Evolutionary conservation across 2,113 vertebrate species (phyloP).

Genomic region (Tympanuchus pallidicinctus): DNA sequence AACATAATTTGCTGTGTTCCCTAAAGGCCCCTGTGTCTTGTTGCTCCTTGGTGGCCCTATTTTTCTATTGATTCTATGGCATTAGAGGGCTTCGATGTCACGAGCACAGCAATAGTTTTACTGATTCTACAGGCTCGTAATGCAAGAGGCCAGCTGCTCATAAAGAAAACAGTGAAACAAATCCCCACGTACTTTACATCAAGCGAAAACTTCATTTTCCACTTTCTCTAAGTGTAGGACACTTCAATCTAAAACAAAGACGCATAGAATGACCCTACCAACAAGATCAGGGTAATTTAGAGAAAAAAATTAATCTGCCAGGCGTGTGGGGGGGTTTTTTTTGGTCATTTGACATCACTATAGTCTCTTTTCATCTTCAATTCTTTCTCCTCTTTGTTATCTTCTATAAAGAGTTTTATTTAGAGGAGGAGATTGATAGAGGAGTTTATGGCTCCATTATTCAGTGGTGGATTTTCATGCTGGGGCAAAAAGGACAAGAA

Average conservation of each 20-base stretch:
- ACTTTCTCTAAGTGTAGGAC: neutral
- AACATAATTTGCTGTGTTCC: neutral
- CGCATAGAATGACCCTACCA: neutral
- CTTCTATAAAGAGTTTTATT: slow-evolving; percentile 5
- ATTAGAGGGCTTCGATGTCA: neutral
- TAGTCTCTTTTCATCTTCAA: slow-evolving; percentile 28
- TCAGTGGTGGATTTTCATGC: slow-evolving; percentile 31
- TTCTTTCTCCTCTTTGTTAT: slow-evolving; percentile 4
- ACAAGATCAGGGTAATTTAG: slow-evolving; percentile 28
- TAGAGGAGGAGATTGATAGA: slow-evolving; percentile 9
- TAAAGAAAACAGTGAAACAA: neutral
- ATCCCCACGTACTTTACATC: neutral
- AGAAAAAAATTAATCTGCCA: slow-evolving; percentile 44
- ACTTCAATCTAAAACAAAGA: slow-evolving; percentile 3
- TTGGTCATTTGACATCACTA: slow-evolving; percentile 15
- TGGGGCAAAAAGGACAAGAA: neutral
- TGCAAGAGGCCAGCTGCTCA: neutral
- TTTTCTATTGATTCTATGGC: neutral
- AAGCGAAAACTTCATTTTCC: neutral
- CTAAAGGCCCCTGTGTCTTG: neutral
- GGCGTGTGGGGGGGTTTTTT: neutral
- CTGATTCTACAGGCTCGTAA: neutral
- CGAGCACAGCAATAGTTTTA: neutral
- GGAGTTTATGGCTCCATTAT: slow-evolving; percentile 22
- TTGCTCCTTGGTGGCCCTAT: neutral